phyloP scores from a whole-genome alignment of 2,888 invertebrate species.

The Germaria angustata region DNA sequence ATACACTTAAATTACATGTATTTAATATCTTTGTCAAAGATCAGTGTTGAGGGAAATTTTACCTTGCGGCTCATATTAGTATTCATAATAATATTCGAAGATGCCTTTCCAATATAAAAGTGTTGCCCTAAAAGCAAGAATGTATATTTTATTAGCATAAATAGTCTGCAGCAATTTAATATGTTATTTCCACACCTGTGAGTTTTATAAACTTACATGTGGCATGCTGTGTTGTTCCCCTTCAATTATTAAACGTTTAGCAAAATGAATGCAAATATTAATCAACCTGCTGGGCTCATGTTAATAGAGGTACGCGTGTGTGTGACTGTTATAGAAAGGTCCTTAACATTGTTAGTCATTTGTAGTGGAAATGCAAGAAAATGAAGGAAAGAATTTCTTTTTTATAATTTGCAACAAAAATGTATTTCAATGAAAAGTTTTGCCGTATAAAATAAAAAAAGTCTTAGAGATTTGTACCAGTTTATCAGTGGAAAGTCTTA shows the following conservation, averaged over 20 bases:
- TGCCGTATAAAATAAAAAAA: too few relatives aligned
- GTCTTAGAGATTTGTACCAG: too few relatives aligned
- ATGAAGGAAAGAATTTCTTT: too few relatives aligned
- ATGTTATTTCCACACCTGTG: conserved; percentile 62
- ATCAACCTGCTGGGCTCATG: too few relatives aligned
- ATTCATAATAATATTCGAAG: conserved; percentile 1
- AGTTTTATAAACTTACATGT: conserved; percentile 44
- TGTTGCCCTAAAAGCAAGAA: conserved; percentile 6
- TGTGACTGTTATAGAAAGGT: too few relatives aligned
- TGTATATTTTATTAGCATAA: conserved; percentile 25
- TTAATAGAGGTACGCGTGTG: too few relatives aligned
- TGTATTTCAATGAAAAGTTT: too few relatives aligned
- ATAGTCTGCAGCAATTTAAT: conserved; percentile 52
- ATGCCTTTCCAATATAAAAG: neutral
- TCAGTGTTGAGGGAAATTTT: neutral
- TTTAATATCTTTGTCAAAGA: neutral
- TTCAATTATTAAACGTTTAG: neutral
- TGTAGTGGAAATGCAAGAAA: too few relatives aligned
- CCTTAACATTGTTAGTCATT: too few relatives aligned
- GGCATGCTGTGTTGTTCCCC: neutral
- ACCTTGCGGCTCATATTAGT: neutral
- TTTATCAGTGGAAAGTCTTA: too few relatives aligned
- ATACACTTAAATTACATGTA: neutral
- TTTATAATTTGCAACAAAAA: too few relatives aligned
- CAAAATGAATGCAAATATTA: too few relatives aligned